A percentile compares a stretch with the other conserved stretches of the same genome.
Evolutionary conservation across 1,140 invertebrate species (phyloP).

Genomic region (Rhynchophorus ferrugineus): DNA sequence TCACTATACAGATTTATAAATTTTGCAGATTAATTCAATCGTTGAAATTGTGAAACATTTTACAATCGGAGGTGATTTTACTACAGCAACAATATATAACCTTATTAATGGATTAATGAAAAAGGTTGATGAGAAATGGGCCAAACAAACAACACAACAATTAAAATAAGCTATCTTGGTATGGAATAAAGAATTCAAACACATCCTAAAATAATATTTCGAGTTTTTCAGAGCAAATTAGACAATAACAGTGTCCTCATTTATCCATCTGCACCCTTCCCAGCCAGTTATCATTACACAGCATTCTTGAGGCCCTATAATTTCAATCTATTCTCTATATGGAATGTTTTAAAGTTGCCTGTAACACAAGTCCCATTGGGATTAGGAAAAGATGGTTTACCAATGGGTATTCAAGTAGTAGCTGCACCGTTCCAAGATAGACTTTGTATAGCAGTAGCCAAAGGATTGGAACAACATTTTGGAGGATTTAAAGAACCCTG

Average conservation of each 20-base stretch:
- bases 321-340: conserved; percentile 82
- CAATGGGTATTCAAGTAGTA: conserved; percentile 76
- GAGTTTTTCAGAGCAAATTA: conserved; percentile 53
- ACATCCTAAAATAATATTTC: neutral
- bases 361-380: conserved; percentile 77
- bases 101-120: conserved; percentile 59
- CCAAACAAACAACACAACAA: conserved; percentile 49
- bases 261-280: conserved; percentile 72
- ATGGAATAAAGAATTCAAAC: too few relatives aligned
- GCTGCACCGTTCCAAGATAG: conserved; percentile 70
- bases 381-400: conserved; percentile 62
- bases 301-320: conserved; percentile 75
- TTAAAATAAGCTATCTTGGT: conserved; percentile 55
- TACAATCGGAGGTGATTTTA: conserved; percentile 52
- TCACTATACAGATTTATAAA: neutral
- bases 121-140: conserved; percentile 53
- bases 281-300: conserved; percentile 81
- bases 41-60: conserved; percentile 51
- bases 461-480: conserved; percentile 71
- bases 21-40: conserved; percentile 40
- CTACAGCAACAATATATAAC: conserved; percentile 58
- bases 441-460: conserved; percentile 74
- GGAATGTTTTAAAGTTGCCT: conserved; percentile 80
- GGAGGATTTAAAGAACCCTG: conserved; percentile 70
- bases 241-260: conserved; percentile 75